phyloP scores from a whole-genome alignment of 2,113 vertebrate genomes.

The Hirundichthys speculiger region DNA sequence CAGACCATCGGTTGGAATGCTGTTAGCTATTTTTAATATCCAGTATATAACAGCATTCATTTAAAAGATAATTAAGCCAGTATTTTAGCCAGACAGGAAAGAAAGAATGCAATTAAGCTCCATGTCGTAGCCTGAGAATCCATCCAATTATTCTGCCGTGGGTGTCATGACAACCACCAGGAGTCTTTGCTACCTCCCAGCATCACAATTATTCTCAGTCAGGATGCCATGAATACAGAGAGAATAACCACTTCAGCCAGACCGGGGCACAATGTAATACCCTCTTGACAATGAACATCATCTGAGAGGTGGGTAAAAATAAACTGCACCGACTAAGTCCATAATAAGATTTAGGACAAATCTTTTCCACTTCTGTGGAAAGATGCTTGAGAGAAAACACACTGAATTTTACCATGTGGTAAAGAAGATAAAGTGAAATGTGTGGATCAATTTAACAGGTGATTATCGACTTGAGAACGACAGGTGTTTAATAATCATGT shows the following conservation, averaged over 20 bases:
- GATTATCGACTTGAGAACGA: background rate
- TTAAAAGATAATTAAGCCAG: background rate
- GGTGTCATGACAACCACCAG: slow-evolving; percentile 72
- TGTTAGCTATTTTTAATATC: slow-evolving; percentile 1
- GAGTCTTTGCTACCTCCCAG: slow-evolving; percentile 2
- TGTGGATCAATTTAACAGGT: background rate
- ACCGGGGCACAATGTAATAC: slow-evolving; percentile 22
- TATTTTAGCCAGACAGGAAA: slow-evolving; percentile 24
- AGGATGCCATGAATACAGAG: slow-evolving; percentile 44
- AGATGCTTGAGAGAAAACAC: background rate
- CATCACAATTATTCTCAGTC: slow-evolving; percentile 38
- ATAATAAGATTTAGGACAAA: slow-evolving; percentile 1
- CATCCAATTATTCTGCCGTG: slow-evolving; percentile 55
- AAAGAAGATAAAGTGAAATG: background rate
- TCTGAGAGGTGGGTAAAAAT: slow-evolving; percentile 38
- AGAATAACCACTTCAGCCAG: slow-evolving; percentile 37
- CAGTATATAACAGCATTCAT: background rate
- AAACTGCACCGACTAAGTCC: slow-evolving; percentile 11
- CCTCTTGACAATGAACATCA: slow-evolving; percentile 25
- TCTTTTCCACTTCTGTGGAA: background rate
- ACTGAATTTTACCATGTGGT: background rate
- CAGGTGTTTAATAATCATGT: background rate
- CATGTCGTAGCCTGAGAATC: slow-evolving; percentile 60
- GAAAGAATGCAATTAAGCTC: slow-evolving; percentile 62
- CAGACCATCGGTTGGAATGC: background rate